Evolutionary conservation across 1,140 invertebrate species (phyloP).

Genomic region (Temnothorax nylanderi): DNA sequence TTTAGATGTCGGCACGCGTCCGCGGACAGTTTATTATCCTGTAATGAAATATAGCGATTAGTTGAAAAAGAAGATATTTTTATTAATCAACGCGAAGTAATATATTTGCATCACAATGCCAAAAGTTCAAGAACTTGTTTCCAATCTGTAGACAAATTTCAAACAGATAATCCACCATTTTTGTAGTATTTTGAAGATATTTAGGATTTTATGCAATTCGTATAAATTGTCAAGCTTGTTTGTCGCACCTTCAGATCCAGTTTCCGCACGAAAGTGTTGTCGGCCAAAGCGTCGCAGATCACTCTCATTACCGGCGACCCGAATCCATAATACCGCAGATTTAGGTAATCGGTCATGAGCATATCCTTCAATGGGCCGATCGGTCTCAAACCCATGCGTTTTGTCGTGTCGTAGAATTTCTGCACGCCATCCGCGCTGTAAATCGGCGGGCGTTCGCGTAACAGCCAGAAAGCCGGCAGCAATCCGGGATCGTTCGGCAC

Average conservation of each 20-base stretch:
- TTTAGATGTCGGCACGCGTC: constrained; percentile 84
- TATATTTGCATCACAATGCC: background rate
- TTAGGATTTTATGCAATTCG: background rate
- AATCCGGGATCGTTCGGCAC: constrained; percentile 75
- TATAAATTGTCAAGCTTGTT: background rate
- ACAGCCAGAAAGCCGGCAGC: constrained; percentile 73
- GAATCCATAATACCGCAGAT: constrained; percentile 82
- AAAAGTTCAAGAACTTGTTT: background rate
- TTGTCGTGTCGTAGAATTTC: constrained; percentile 75
- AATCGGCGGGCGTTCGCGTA: constrained; percentile 42
- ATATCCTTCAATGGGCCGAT: constrained; percentile 75
- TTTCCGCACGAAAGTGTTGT: constrained; percentile 80
- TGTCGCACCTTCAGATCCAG: constrained; percentile 81
- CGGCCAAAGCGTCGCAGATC: constrained; percentile 80
- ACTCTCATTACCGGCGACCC: constrained; percentile 80
- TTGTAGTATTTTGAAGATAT: background rate
- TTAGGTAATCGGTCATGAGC: constrained; percentile 73
- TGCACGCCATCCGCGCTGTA: constrained; percentile 75
- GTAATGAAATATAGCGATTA: constrained; percentile 3
- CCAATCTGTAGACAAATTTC: background rate
- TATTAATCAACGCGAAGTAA: background rate
- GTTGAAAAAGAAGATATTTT: background rate
- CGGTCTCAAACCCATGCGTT: constrained; percentile 66
- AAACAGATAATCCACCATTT: background rate
- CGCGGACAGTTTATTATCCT: constrained; percentile 82